Evolutionary conservation across 2,888 invertebrate genomes (phyloP).

Genomic region (Dolichomitus sp.): DNA sequence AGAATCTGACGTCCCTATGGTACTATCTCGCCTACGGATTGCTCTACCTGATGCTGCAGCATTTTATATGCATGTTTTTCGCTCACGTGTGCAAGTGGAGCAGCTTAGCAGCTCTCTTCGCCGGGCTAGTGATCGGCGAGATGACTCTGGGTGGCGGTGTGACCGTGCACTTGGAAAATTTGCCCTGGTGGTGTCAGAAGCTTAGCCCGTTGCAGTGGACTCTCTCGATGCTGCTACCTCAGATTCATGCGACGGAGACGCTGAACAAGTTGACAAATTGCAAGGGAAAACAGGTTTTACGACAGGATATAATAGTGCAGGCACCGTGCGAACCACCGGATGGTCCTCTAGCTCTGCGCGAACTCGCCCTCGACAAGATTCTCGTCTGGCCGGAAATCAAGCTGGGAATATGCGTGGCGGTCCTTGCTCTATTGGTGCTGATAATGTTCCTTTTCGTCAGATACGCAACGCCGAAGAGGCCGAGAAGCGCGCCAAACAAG

Average conservation of each 20-base stretch:
- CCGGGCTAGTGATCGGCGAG: constrained; percentile 81
- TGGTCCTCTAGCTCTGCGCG: constrained; percentile 89
- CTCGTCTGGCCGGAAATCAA: constrained; percentile 87
- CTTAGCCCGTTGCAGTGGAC: constrained; percentile 83
- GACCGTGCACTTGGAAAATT: constrained; percentile 81
- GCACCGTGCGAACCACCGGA: constrained; percentile 94
- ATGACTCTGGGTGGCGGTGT: constrained; percentile 81
- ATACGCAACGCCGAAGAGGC: constrained; percentile 87
- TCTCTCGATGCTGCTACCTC: constrained; percentile 78
- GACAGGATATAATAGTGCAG: constrained; percentile 94
- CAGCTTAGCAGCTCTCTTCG: constrained; percentile 78
- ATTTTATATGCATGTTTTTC: constrained; percentile 80
- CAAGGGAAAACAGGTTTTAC: constrained; percentile 90
- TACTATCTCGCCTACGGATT: constrained; percentile 81
- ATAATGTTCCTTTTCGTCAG: constrained; percentile 87
- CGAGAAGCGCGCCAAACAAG: constrained; percentile 89
- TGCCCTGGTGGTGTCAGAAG: constrained; percentile 82
- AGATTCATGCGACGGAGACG: constrained; percentile 76
- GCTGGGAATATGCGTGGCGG: constrained; percentile 88
- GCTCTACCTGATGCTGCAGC: constrained; percentile 81
- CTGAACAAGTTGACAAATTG: constrained; percentile 80
- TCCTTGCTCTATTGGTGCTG: constrained; percentile 89
- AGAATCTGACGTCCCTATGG: constrained; percentile 82
- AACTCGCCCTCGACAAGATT: constrained; percentile 87
- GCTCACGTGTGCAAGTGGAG: constrained; percentile 82